Base-by-base conservation (phyloP, 1,140 invertebrate genomes). In the Scaptodrosophila lebanonensis region DNA sequence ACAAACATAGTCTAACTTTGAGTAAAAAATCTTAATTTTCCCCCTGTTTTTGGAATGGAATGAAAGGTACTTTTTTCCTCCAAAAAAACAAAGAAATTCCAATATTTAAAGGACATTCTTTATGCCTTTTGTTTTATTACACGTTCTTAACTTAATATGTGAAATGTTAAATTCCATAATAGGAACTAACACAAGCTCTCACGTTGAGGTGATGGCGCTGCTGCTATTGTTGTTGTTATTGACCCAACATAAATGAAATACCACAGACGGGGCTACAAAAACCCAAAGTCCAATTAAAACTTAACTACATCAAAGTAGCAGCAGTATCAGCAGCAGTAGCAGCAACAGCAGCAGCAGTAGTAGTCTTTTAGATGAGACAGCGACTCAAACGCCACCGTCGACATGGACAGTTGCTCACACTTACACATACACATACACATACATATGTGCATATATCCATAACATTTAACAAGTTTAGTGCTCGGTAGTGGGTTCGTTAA, bases 231-330 rank as follows among this genome's bases (percentile, higher is more conserved):
- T 52, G 20, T 52, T 36, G 35, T 54, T 40, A 15, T 20, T 30
- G 60, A n/a, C n/a, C n/a, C n/a, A n/a, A n/a, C 65, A 59, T 54
- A 54, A 44, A 68, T 61, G 61, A 52, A 69, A 76, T 79, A 76
- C 72, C 72, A 75, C 71, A 77, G 71, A 70, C 57, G 60, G 52
- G 72, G 60, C n/a, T 20, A 58, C 61, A 66, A 69, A 77, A 82
- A 82, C 75, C 77, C 72, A 77, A 83, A 83, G 77, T 83, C 77
- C 77, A 83, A 83, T 83, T 83, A 83, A 83, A 83, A 83, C 76
- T 83, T 83, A 84, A 83, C 77, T 83, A 84, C 79, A 83, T 83
- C 72, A 83, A 84, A 83, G 77, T 83, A 83, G 76, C 75, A 66
- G 54, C 58, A 66, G 44, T 38, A 16, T 32, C 52, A 49, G 44